Conservation (phyloP, 2,797 vertebrate genomes). For the Phrynocephalus vlangalii region DNA sequence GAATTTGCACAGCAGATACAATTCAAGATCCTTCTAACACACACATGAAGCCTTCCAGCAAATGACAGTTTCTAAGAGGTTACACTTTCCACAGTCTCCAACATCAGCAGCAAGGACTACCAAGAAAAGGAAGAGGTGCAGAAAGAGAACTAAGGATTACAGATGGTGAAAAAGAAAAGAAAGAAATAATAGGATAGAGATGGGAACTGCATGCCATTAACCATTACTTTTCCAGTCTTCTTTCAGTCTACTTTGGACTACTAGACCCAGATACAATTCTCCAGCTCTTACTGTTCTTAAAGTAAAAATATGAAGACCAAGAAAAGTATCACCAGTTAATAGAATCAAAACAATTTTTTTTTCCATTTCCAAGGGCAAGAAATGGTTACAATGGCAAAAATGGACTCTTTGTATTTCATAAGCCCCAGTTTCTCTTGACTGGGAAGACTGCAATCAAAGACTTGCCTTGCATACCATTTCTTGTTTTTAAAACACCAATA, state of each 20-base stretch:
- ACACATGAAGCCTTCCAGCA: constrained; percentile 13
- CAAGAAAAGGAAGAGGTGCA: constrained; percentile 67
- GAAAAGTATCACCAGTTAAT: constrained; percentile 80
- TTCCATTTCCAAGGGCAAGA: constrained; percentile 68
- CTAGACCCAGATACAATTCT: constrained; percentile 81
- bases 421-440: neutral
- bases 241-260: constrained; percentile 77
- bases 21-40: constrained; percentile 61
- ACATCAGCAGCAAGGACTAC: constrained; percentile 58
- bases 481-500: constrained; percentile 55
- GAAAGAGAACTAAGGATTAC: constrained; percentile 74
- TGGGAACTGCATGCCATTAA: constrained; percentile 86
- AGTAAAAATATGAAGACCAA: constrained; percentile 82
- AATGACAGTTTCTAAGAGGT: constrained; percentile 43
- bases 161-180: constrained; percentile 62
- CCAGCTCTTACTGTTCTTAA: constrained; percentile 78
- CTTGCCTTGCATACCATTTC: constrained; percentile 64
- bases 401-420: neutral
- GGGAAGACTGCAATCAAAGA: neutral
- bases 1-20: constrained; percentile 15
- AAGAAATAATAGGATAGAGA: constrained; percentile 67
- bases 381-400: constrained; percentile 61
- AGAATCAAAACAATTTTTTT: constrained; percentile 71
- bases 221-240: constrained; percentile 86
- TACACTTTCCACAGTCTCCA: constrained; percentile 46